Percentiles rank a stretch among this genome's conserved stretches.
These are phyloP conservation scores for Candidula unifasciata DNA, from an alignment of 2,888 invertebrate species.

Conservation along the genomic window DNA sequence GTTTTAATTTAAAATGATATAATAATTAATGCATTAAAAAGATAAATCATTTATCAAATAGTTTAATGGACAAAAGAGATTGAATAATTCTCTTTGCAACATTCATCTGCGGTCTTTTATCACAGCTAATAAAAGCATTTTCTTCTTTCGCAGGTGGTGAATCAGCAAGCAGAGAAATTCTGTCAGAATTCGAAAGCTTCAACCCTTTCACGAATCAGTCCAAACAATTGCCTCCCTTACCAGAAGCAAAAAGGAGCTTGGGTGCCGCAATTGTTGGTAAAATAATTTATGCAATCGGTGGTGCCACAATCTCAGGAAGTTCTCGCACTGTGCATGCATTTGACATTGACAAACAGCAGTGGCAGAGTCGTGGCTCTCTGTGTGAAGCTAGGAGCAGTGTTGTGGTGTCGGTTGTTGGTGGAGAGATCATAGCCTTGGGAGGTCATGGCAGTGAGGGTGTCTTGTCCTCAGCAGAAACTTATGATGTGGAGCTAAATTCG, in stretches of 20 bases:
- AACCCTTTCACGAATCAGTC: slow-evolving; percentile 52
- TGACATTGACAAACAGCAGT: slow-evolving; percentile 52
- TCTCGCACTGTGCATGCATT: slow-evolving; percentile 48
- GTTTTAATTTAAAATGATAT: no score
- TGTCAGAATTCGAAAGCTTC: slow-evolving; percentile 51
- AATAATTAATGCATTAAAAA: no score
- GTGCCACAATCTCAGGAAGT: slow-evolving; percentile 29
- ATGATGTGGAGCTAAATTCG: slow-evolving; percentile 50
- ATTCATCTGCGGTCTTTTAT: no score
- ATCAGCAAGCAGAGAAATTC: slow-evolving; percentile 50
- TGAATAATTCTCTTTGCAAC: no score
- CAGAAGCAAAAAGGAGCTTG: slow-evolving; percentile 52
- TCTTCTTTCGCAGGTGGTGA: slow-evolving; percentile 55
- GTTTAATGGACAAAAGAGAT: no score
- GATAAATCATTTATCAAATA: no score
- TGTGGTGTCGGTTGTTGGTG: slow-evolving; percentile 42
- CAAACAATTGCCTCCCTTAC: slow-evolving; percentile 47
- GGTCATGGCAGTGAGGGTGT: slow-evolving; percentile 51
- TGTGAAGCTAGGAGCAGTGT: slow-evolving; percentile 53
- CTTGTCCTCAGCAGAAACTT: slow-evolving; percentile 51
- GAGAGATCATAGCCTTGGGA: slow-evolving; percentile 52
- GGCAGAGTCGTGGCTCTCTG: slow-evolving; percentile 46
- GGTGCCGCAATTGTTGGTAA: slow-evolving; percentile 52
- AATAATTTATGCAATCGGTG: slow-evolving; percentile 55
- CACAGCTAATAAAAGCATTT: no score